Base-by-base conservation (phyloP, 1,140 invertebrate species). In the Trichomalopsis sarcophagae region DNA sequence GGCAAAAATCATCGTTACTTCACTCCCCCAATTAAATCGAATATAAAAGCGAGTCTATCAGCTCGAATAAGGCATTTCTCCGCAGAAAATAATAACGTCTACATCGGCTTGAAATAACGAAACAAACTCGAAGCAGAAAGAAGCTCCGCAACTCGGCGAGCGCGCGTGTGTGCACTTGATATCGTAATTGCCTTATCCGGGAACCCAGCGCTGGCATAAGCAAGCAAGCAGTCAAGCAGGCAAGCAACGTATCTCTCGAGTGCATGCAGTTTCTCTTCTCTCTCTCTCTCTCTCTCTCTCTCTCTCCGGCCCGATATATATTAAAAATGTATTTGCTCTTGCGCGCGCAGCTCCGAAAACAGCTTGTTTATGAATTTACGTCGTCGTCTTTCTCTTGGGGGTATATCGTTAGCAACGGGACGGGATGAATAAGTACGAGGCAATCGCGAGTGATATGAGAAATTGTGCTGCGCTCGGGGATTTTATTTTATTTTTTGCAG, bases 101-200 rank as follows among this genome's bases (percentile, higher is more conserved):
- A 62, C 17, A 62, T 62, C 21, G 55, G 21, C 55, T 62, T 62
- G n/a, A 62, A 62, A 62, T 62, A 62, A 62, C 17, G 2, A 55
- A 77, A 40, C 21, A 23, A 44, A 77, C 44, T 77, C 1, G 21
- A 74, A 74, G 33, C 30, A 74, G 36, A 40, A 62, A 74, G 21
- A n/a, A 62, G 55, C 55, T 62, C 21, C 55, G 27, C 27, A 62
- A 62, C 17, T n/a, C 55, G 55, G 21, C 30, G 36, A 33, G 30
- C 73, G 73, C 17, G 73, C 36, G 36, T 40, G 73, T 74, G 73
- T 74, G 73, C 73, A 74, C 30, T 74, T 74, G 73, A 74, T 74
- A 62, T 78, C 76, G 76, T 78, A 62, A 78, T 78, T 62, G 44
- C 50, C 76, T 78, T 62, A 62, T 78, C 50, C 50, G 50, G 44